Evolutionary conservation across 2,113 vertebrate genomes (phyloP).

Genomic region (Paraplagusia blochii): DNA sequence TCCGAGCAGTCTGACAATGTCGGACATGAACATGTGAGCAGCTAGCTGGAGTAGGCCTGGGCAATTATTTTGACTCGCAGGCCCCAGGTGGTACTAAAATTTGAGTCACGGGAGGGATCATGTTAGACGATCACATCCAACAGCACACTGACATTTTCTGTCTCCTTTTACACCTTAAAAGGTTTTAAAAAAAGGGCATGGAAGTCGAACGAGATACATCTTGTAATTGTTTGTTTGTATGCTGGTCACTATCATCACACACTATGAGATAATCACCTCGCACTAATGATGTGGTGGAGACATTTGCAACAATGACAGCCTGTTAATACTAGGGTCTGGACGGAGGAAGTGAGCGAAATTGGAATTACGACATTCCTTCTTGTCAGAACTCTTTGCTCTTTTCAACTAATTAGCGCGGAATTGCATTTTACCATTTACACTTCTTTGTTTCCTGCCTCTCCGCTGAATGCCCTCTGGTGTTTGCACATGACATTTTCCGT

Average conservation of each 20-base stretch:
- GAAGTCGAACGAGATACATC: not conserved
- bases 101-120: too few relatives aligned
- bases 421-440: constrained; percentile 16
- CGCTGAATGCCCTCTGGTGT: not conserved
- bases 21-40: constrained; percentile 4
- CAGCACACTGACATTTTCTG: constrained; percentile 25
- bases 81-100: too few relatives aligned
- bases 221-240: constrained; percentile 4
- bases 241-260: constrained; percentile 29
- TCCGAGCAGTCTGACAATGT: not conserved
- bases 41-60: too few relatives aligned
- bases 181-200: constrained; percentile 10
- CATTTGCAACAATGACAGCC: constrained; percentile 32
- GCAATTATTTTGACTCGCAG: too few relatives aligned
- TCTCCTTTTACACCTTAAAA: constrained; percentile 27
- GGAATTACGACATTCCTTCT: constrained; percentile 48
- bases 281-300: constrained; percentile 53
- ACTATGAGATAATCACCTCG: constrained; percentile 47
- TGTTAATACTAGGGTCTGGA: constrained; percentile 47
- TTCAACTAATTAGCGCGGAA: constrained; percentile 54
- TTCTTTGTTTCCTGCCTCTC: not conserved
- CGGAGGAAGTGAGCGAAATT: constrained; percentile 15
- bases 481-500: constrained; percentile 39
- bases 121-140: not conserved
- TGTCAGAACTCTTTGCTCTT: constrained; percentile 56